Base-by-base conservation (phyloP, 92 coral and sea anemone species). In the Hydrozoanthus gracilis region DNA sequence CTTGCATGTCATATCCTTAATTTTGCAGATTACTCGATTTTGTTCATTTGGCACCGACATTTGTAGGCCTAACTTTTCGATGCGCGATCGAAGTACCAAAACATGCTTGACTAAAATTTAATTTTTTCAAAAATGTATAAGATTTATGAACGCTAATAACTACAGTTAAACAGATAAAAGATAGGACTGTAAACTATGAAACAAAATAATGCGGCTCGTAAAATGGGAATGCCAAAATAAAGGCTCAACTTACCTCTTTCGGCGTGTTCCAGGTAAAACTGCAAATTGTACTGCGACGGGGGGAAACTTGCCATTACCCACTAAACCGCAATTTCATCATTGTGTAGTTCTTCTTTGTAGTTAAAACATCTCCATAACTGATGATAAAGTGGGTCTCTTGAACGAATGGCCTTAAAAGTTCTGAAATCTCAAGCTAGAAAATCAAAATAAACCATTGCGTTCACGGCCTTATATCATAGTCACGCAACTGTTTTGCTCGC, bases 391-490 rank as follows among this genome's bases (percentile, higher is more conserved):
- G 7, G 15, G 15, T 61, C 3, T 61, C 17, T 61, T 61, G 67
- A 15, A 61, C 15, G 67, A 61, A 61, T 61, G 13, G 67, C 15
- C 67, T 61, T 61, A n/a, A n/a, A n/a, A n/a, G n/a, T n/a, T n/a
- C n/a, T n/a, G 67, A 61, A 61, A 61, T 61, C 67, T 61, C 17
- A 11, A 61, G 67, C 15, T 61, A 61, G 8, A 10, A 61, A 61
- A 61, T 61, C 67, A 10, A 61, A 61, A 61, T 18, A 61, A 18
- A 61, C 67, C 67, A 61, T 61, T 61, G 67, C 67, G 4, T 61
- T 61, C 15, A 61, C 67, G 67, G 67, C n/a, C 67, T 61, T 61
- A 61, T n/a, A n/a, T n/a, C n/a, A n/a, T n/a, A n/a, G 67, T 61
- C 67, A 61, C 67, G 67, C 67, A 61, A 61, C 67, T 61, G 7